Evolutionary conservation across 2,888 invertebrate genomes (phyloP), one percentile per base, ranked within the genome.

Genomic region (Morinoia aosen): DNA sequence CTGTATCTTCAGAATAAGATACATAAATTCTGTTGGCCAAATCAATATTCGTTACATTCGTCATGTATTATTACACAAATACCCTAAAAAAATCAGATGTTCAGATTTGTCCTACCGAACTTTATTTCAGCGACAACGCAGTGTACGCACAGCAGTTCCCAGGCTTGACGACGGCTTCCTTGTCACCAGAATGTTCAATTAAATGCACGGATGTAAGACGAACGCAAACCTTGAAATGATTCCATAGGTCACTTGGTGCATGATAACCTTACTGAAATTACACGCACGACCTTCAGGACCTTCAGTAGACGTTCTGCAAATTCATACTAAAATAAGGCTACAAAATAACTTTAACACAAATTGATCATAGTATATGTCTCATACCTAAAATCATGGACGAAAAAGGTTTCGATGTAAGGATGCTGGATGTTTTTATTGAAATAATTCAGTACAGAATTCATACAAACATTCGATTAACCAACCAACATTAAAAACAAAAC

Each of bases 161-260:
- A 76, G 76, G 76, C 76, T 76, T 33, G 76, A 76, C 76, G 25
- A 76, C 76, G 76, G 76, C 76, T 76, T 76, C 76, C 76, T 76
- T 76, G 76, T 76, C 76, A 76, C 76, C 76, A 76, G 76, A 76
- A 76, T 76, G 76, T 76, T 16, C 76, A 76, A 76, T 33, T 76
- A 76, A 76, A 25, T 76, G 76, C 33, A 33, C 76, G 76, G 76
- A 76, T 76, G 25, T 33, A 33, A 76, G 76, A 76, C 76, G 76
- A 10, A 33, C 8, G 25, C 25, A 76, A 33, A 76, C 76, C 76
- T 76, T 76, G 76, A 25, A 76, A 76, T 76, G 76, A 76, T 76
- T 76, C 25, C 33, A 76, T 76, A 76, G 76, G 76, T 76, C 76
- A 76, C 76, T 64, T 76, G 61, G 61, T 61, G 25, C 76, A 33